These are phyloP conservation scores for Napeogenes sylphis DNA, from an alignment of 2,888 invertebrate genomes.

Conservation along the genomic window DNA sequence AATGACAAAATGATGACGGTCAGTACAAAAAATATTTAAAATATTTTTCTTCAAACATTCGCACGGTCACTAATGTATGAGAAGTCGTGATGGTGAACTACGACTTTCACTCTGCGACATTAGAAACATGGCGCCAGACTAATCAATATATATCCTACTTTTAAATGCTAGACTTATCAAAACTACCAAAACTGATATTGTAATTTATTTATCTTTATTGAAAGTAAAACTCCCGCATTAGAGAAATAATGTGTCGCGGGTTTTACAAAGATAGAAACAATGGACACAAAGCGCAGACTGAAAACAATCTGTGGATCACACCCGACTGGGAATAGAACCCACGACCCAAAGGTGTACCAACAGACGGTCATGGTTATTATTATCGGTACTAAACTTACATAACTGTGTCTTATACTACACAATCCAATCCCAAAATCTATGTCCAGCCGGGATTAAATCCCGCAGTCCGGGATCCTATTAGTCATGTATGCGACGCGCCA, in stretches of 20 bases:
- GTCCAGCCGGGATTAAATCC: constrained; percentile 21
- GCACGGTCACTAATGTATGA: constrained; percentile 71
- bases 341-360: too few species aligned
- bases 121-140: constrained; percentile 50
- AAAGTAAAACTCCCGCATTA: too few species aligned
- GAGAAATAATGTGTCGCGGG: neutral
- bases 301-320: too few species aligned
- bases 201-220: too few species aligned
- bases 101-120: constrained; percentile 68
- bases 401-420: neutral
- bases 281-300: too few species aligned
- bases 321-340: too few species aligned
- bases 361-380: too few species aligned
- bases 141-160: neutral
- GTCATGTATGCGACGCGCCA: constrained; percentile 50
- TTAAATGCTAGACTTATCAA: neutral
- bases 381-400: too few species aligned
- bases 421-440: constrained; percentile 6
- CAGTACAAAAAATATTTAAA: constrained; percentile 45
- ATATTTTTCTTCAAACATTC: constrained; percentile 55
- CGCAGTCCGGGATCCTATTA: constrained; percentile 44
- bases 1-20: constrained; percentile 67
- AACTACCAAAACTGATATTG: neutral
- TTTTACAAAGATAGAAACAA: too few species aligned
- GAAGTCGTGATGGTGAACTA: constrained; percentile 58